phyloP scores from a whole-genome alignment of 2,888 invertebrate species.

The Scaptomyza caliginosa region DNA sequence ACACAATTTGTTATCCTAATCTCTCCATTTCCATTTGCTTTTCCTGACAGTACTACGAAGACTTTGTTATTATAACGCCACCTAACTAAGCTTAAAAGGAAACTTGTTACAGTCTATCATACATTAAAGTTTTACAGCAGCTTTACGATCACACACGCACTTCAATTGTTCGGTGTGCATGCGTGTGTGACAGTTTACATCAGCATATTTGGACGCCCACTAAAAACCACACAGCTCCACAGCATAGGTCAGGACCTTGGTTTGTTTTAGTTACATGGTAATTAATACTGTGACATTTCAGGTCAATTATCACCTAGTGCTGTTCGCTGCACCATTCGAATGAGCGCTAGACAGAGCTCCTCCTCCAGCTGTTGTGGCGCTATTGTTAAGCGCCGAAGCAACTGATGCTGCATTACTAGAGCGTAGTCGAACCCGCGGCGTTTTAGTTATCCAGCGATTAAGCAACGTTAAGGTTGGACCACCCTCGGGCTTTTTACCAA shows the following conservation, averaged over 20 bases:
- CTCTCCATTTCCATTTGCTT: background rate
- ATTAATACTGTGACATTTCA: constrained; percentile 37
- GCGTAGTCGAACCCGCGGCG: constrained; percentile 61
- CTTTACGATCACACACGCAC: constrained; percentile 12
- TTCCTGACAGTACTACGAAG: constrained; percentile 7
- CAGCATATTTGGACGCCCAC: constrained; percentile 35
- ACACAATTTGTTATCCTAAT: constrained; percentile 45
- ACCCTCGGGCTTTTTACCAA: constrained; percentile 16
- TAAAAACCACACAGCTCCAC: constrained; percentile 59
- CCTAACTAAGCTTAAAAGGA: constrained; percentile 73
- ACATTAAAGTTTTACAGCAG: constrained; percentile 27
- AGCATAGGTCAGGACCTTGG: constrained; percentile 15
- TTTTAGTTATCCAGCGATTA: constrained; percentile 79
- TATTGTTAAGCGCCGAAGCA: constrained; percentile 23
- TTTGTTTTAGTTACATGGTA: constrained; percentile 1
- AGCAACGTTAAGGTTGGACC: constrained; percentile 64
- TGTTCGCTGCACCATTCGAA: constrained; percentile 58
- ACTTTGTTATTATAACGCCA: constrained; percentile 33
- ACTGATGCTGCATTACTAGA: constrained; percentile 32
- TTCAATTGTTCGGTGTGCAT: background rate
- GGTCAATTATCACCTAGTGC: constrained; percentile 43
- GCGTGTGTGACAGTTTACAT: constrained; percentile 1
- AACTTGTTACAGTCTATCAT: constrained; percentile 76
- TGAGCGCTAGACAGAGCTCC: constrained; percentile 7
- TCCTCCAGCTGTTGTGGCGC: background rate